Base-by-base conservation (phyloP, 2,888 invertebrate genomes). In the Habrosyne pyritoides region DNA sequence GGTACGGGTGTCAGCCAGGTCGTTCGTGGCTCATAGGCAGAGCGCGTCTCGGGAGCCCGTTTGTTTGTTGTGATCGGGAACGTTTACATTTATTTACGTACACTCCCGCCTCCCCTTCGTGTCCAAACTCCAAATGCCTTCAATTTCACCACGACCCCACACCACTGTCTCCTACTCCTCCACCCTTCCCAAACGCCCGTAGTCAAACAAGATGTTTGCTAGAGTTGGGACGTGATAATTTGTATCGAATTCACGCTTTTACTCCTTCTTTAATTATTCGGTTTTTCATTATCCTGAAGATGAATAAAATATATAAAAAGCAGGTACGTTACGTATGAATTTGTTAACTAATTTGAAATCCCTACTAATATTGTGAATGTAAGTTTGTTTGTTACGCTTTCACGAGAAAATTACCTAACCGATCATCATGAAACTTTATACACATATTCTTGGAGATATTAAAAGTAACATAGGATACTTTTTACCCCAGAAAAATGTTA, bases 51-150 rank as follows among this genome's bases (percentile, higher is more conserved):
- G 54, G 56, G 52, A 59, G 53, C 53, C 54, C 59, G 63, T 63
- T 67, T 75, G 71, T 75, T 78, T 79, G 70, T 71, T 71, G 66
- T 69, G 69, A 71, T 75, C 71, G 68, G 62, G 61, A 68, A 66
- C 69, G 67, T 65, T 77, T 73, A 76, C 71, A 73, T 77, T 79
- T 78, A 77, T 80, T 79, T 79, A 71, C 69, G 62, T 70, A 60
- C 57, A 54, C 63, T 59, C 66, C 60, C 66, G 58, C 63, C 64
- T 66, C 64, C 59, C 61, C 60, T 51, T 56, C 50, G 67, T 71
- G 73, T 71, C 74, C 69, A 75, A 81, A 79, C 71, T 79, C 63
- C 55, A 63, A 71, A 73, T 69, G 66, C 62, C 63, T 70, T 66
- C 67, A 64, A 71, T 69, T 65, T 59, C 49, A 52, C 64, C 62